Evolutionary conservation across 2,113 vertebrate species (phyloP), one percentile per base, ranked within the genome.

Genomic region (Notiomystis cincta): DNA sequence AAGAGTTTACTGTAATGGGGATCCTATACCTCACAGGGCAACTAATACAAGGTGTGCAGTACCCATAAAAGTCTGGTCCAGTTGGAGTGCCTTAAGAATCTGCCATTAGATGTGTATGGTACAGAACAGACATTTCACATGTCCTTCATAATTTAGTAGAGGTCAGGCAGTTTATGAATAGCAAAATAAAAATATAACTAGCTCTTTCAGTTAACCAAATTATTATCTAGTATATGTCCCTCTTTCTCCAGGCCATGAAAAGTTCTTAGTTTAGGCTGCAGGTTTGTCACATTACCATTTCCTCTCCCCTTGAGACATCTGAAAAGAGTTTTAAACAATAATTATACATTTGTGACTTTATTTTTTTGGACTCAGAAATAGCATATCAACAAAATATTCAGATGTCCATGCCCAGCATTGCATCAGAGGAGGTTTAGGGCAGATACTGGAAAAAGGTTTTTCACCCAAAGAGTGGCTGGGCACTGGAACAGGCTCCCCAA

Each of bases 31-130:
- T 89, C 45, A 13, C 17, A 65, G 45, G n/a, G 27, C 1, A 10
- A 7, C 12, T 42, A 4, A 56, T 2, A 17, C 0, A 2, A 33
- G 28, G 51, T 33, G 21, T 53, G 57, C 19, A 27, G 31, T 45
- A 35, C 31, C n/a, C 15, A 4, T 51, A 27, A 57, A 82, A 71
- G 38, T 10, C 0, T 8, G 75, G 22, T 15, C 53, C 35, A 4
- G 0, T 10, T 70, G 30, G 7, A 17, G 27, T 27, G 15, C 40
- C 47, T 67, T 64, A 69, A 69, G 21, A 71, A 53, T 64, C 25
- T 84, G 21, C 28, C 25, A 10, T 65, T 73, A 62, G 13, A 37
- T 13, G 4, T 19, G 15, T 35, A 13, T 42, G 19, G n/a, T 8
- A 18, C 15, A 83, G 28, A 33, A 54, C 22, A 62, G 27, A 8